Evolutionary conservation across 2,797 vertebrate genomes (phyloP).

Genomic region (Lates japonicus): DNA sequence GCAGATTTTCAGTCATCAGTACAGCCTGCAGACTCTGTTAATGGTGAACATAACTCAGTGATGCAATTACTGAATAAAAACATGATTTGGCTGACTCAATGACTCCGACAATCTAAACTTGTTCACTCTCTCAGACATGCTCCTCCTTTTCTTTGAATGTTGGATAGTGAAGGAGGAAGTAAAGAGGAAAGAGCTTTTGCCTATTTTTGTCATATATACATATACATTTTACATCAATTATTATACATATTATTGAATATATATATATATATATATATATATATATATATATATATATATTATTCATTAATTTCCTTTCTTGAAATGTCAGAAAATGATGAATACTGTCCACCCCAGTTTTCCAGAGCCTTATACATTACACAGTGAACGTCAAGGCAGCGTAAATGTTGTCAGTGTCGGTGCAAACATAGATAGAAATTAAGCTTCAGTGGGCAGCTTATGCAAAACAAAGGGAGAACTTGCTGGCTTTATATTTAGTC

Average conservation of each 20-base stretch:
- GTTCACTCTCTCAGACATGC: neutral
- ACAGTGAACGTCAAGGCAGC: too few relatives aligned
- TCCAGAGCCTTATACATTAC: neutral
- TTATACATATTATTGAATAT: too few relatives aligned
- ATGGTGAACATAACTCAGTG: neutral
- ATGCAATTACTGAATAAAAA: neutral
- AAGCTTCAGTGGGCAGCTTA: neutral
- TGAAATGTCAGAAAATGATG: neutral
- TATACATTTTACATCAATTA: neutral
- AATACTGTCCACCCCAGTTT: neutral
- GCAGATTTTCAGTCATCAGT: neutral
- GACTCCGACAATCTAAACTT: slow-evolving; percentile 16
- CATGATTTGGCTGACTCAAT: slow-evolving; percentile 28
- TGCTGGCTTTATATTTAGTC: neutral
- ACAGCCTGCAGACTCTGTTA: neutral
- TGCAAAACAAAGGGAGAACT: neutral
- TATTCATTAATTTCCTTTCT: too few relatives aligned
- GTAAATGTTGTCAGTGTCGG: neutral
- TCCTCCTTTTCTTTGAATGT: neutral
- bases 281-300: too few relatives aligned
- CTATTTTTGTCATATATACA: neutral
- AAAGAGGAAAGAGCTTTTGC: neutral
- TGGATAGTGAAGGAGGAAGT: slow-evolving; percentile 14
- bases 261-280: too few relatives aligned
- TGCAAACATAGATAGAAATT: neutral